A percentile compares a stretch with the other conserved stretches of the same genome.
phyloP scores from a whole-genome alignment of 1,140 invertebrate genomes.

The Saccostrea glomerata region DNA sequence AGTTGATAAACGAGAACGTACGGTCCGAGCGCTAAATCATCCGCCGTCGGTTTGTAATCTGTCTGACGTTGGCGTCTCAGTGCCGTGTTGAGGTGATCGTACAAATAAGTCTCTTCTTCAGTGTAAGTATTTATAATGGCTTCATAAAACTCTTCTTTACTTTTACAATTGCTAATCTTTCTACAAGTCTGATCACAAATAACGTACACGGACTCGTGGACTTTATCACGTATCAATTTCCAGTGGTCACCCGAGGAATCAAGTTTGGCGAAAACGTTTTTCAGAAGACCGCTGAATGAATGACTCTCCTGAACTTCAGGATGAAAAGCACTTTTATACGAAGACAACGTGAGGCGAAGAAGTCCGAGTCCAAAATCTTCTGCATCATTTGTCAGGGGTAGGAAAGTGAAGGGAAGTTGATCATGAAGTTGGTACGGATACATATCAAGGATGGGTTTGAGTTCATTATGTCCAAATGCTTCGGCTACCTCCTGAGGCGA shows the following conservation, averaged over 20 bases:
- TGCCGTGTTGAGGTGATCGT: conserved; percentile 45
- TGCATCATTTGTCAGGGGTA: background rate
- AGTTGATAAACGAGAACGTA: conserved; percentile 49
- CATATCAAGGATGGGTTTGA: background rate
- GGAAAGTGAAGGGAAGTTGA: conserved; percentile 41
- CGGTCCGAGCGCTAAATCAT: conserved; percentile 45
- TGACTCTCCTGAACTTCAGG: conserved; percentile 26
- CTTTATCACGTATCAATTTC: conserved; percentile 22
- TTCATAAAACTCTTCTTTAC: conserved; percentile 28
- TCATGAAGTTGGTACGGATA: background rate
- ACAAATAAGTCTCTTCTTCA: conserved; percentile 38
- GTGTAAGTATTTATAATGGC: conserved; percentile 46
- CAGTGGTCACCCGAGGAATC: conserved; percentile 14
- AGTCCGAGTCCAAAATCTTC: conserved; percentile 47
- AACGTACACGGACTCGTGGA: conserved; percentile 30
- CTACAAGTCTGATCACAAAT: conserved; percentile 25
- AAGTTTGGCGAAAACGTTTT: conserved; percentile 29
- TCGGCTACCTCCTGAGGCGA: conserved; percentile 38
- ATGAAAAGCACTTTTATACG: conserved; percentile 45
- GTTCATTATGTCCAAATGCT: conserved; percentile 28
- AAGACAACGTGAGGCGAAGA: conserved; percentile 40
- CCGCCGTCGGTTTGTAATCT: conserved; percentile 43
- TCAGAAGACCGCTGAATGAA: conserved; percentile 17
- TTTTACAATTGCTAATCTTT: conserved; percentile 4
- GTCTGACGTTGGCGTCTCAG: conserved; percentile 38